These are phyloP conservation scores for Machimus rusticus DNA, from an alignment of 2,888 invertebrate species.

Conservation along the genomic window DNA sequence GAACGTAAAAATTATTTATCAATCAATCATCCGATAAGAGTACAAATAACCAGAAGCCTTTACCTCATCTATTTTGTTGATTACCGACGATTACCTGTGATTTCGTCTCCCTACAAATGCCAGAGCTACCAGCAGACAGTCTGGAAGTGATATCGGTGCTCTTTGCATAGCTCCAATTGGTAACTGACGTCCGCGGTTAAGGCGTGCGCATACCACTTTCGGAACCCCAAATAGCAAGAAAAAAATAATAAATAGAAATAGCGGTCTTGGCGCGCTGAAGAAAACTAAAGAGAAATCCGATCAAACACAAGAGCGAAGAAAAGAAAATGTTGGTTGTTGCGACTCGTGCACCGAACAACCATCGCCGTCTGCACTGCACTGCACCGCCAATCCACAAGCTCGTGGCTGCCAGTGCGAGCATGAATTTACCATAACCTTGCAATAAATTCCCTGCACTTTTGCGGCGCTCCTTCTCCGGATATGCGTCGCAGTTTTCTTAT, in stretches of 20 bases:
- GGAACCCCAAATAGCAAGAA: conserved; percentile 13
- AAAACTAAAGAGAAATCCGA: conserved; percentile 20
- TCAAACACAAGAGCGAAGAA: not conserved
- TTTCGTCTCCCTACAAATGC: not conserved
- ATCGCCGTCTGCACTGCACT: not conserved
- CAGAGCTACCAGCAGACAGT: not conserved
- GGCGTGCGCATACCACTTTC: conserved; percentile 19
- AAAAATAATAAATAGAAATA: not conserved
- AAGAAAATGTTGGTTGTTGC: not conserved
- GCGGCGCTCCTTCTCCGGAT: not conserved
- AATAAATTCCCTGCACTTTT: conserved; percentile 45
- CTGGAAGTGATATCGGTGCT: conserved; percentile 5
- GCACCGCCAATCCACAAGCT: not conserved
- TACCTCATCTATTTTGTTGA: conserved; percentile 38
- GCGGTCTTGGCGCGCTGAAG: not conserved
- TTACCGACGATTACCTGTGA: conserved; percentile 40
- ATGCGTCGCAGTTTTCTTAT: not conserved
- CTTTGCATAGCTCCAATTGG: conserved; percentile 24
- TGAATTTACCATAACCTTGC: conserved; percentile 44
- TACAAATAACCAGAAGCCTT: conserved; percentile 45
- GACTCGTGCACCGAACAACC: not conserved
- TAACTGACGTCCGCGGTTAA: not conserved
- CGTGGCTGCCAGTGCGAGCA: conserved; percentile 38
- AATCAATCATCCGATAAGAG: conserved; percentile 42
- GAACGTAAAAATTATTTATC: conserved; percentile 26